A percentile compares a stretch with the other conserved stretches of the same genome.
These are phyloP conservation scores for Pachymerium ferrugineum DNA, from an alignment of 2,888 invertebrate species.

Conservation along the genomic window DNA sequence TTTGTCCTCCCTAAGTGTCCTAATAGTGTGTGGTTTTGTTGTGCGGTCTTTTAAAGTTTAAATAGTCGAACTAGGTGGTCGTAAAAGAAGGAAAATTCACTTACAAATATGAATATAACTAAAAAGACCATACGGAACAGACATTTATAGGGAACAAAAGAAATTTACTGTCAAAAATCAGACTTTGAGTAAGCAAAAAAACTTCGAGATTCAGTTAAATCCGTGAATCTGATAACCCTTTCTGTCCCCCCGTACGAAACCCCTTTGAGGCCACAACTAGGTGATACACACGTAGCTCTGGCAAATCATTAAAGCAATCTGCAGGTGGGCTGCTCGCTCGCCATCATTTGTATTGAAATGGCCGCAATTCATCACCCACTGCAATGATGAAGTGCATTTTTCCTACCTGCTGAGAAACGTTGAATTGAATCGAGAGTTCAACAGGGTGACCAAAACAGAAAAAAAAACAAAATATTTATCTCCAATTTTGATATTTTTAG, in stretches of 20 bases:
- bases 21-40: slow-evolving; percentile 4
- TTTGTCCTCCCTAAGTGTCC: background rate
- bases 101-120: too few species aligned
- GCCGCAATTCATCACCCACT: background rate
- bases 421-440: too few species aligned
- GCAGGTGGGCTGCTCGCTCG: background rate
- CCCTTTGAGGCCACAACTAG: background rate
- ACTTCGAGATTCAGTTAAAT: too few species aligned
- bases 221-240: too few species aligned
- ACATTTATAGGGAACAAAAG: too few species aligned
- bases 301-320: background rate
- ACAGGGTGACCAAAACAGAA: too few species aligned
- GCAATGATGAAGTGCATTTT: slow-evolving; percentile 6
- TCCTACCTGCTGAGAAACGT: background rate
- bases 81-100: too few species aligned
- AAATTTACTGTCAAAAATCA: too few species aligned
- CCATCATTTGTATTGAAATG: background rate
- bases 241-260: too few species aligned
- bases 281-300: background rate
- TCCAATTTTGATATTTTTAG: background rate
- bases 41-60: slow-evolving; percentile 15
- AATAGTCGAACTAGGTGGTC: background rate
- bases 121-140: too few species aligned
- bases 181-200: too few species aligned
- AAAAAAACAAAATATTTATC: background rate